Percentiles rank a stretch among this genome's conserved stretches.
These are phyloP conservation scores for Galerucella calmariensis DNA, from an alignment of 2,888 invertebrate species.

Conservation along the genomic window DNA sequence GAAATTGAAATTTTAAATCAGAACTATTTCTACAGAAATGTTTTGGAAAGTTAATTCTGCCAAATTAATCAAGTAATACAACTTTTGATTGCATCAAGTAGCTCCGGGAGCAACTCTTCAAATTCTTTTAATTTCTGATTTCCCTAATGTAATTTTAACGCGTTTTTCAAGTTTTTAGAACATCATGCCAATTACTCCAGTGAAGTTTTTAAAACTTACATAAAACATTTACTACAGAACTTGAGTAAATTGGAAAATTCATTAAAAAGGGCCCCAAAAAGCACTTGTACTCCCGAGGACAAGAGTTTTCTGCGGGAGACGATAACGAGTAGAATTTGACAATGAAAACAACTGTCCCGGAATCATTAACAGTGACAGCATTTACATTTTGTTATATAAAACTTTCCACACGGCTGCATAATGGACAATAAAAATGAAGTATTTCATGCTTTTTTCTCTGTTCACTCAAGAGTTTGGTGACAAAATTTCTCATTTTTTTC, in stretches of 20 bases:
- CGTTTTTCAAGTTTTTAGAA: conserved; percentile 27
- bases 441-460: neutral
- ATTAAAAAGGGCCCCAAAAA: conserved; percentile 13
- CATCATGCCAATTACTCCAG: conserved; percentile 26
- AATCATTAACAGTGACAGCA: conserved; percentile 11
- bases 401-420: neutral
- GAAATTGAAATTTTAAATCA: no score
- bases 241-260: conserved; percentile 29
- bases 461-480: no score
- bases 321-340: conserved; percentile 10
- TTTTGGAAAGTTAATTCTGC: conserved; percentile 14
- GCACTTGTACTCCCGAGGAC: conserved; percentile 15
- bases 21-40: neutral
- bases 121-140: conserved; percentile 32
- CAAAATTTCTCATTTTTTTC: no score
- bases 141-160: conserved; percentile 33
- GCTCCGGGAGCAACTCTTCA: conserved; percentile 4
- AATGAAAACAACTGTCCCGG: conserved; percentile 12
- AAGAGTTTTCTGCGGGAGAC: conserved; percentile 16
- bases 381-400: neutral
- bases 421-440: neutral
- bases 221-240: conserved; percentile 28
- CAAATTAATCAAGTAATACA: conserved; percentile 20
- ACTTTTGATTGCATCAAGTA: conserved; percentile 19
- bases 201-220: conserved; percentile 30